These are phyloP conservation scores for fruit fly (Drosophila melanogaster) DNA, from an alignment of 1,140 invertebrate genomes.

Conservation along the genomic window DNA sequence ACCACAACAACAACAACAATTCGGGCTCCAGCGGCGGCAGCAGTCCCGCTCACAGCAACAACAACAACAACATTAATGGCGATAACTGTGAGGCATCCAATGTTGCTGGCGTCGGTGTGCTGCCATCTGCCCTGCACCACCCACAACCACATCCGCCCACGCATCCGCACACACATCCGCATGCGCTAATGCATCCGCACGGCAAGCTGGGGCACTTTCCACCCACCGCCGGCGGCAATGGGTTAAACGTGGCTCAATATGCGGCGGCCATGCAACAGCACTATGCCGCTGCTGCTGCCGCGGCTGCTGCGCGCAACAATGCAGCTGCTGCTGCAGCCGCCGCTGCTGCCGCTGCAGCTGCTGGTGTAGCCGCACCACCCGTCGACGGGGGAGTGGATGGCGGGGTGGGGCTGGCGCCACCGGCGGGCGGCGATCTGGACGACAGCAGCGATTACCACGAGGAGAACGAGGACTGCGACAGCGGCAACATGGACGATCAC, in stretches of 20 bases:
- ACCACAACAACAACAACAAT: slow-evolving; percentile 44
- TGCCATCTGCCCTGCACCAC: slow-evolving; percentile 35
- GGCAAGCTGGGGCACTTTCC: slow-evolving; percentile 38
- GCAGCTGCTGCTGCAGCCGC: slow-evolving; percentile 65
- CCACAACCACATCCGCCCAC: slow-evolving; percentile 50
- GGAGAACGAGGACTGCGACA: slow-evolving; percentile 83
- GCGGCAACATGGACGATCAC: slow-evolving; percentile 79
- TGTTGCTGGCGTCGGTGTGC: background rate
- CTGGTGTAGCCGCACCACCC: background rate
- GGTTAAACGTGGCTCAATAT: slow-evolving; percentile 77
- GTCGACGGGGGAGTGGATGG: slow-evolving; percentile 14
- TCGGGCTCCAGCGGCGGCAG: slow-evolving; percentile 37
- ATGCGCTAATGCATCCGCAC: slow-evolving; percentile 46
- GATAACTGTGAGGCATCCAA: slow-evolving; percentile 47
- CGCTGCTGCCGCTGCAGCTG: slow-evolving; percentile 27
- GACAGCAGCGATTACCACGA: slow-evolving; percentile 81
- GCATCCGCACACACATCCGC: slow-evolving; percentile 51
- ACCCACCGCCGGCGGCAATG: slow-evolving; percentile 49
- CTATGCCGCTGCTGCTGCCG: slow-evolving; percentile 74
- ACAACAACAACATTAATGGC: slow-evolving; percentile 24
- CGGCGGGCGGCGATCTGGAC: slow-evolving; percentile 57
- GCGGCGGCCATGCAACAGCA: slow-evolving; percentile 81
- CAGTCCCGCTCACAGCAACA: slow-evolving; percentile 44
- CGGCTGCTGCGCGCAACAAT: slow-evolving; percentile 67
- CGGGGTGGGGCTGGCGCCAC: slow-evolving; percentile 4